These are phyloP conservation scores for Thera britannica DNA, from an alignment of 2,888 invertebrate species.

Conservation along the genomic window DNA sequence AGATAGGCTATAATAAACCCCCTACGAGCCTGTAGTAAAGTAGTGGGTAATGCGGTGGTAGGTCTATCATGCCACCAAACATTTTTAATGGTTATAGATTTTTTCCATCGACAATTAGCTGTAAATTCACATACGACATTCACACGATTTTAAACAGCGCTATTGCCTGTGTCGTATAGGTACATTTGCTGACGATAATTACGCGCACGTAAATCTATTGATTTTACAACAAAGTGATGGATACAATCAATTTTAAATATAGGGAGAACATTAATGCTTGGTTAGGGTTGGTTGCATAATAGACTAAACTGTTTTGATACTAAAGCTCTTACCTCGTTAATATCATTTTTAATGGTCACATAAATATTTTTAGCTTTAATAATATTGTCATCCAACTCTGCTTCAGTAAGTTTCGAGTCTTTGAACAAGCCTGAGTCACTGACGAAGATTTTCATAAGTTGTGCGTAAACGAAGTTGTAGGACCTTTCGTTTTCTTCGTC, in stretches of 20 bases:
- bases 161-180: background rate
- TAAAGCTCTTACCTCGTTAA: constrained; percentile 80
- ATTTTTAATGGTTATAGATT: constrained; percentile 6
- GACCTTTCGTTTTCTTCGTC: constrained; percentile 53
- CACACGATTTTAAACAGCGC: background rate
- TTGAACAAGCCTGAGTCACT: constrained; percentile 58
- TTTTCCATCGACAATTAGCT: constrained; percentile 2
- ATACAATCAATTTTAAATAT: background rate
- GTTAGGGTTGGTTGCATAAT: too few relatives aligned
- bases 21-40: background rate
- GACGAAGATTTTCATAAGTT: constrained; percentile 74
- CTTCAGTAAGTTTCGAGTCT: constrained; percentile 62
- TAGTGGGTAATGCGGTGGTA: background rate
- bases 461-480: constrained; percentile 68
- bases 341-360: constrained; percentile 79
- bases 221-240: background rate
- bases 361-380: constrained; percentile 64
- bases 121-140: constrained; percentile 4
- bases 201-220: background rate
- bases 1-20: background rate
- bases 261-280: too few relatives aligned
- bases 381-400: constrained; percentile 72
- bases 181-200: background rate
- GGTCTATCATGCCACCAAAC: background rate
- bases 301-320: background rate